Conservation (phyloP, 2,797 vertebrate genomes). For the Eleutherodactylus coqui region DNA sequence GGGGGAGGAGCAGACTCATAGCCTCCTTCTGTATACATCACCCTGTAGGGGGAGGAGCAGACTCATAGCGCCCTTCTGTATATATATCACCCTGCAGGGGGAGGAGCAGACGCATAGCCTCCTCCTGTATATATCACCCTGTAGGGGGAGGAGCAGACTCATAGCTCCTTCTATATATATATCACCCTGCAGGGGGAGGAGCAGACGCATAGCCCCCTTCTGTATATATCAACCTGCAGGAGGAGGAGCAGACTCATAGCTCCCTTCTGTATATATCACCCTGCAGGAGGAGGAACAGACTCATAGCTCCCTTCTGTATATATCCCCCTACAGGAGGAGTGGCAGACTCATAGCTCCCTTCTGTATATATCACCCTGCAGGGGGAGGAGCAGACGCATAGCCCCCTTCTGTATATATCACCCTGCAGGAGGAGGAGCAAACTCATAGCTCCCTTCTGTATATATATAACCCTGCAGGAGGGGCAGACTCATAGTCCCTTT, state of each 20-base stretch:
- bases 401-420: too few relatives aligned
- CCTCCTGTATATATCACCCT: constrained; percentile 25
- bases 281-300: not conserved
- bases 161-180: too few relatives aligned
- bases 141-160: not conserved
- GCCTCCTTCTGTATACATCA: too few relatives aligned
- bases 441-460: constrained; percentile 27
- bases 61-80: constrained; percentile 25
- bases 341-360: too few relatives aligned
- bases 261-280: constrained; percentile 6
- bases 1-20: too few relatives aligned
- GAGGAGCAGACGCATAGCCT: not conserved
- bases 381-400: too few relatives aligned
- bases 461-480: not conserved
- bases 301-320: constrained; percentile 17
- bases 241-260: constrained; percentile 18
- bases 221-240: constrained; percentile 16
- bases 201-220: too few relatives aligned
- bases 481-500: not conserved
- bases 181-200: too few relatives aligned
- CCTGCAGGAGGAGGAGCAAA: constrained; percentile 9
- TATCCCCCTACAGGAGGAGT: constrained; percentile 11
- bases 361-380: too few relatives aligned
- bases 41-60: constrained; percentile 14
- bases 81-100: not conserved